Conservation (phyloP, 2,888 invertebrate species). For the Cryptus armator region DNA sequence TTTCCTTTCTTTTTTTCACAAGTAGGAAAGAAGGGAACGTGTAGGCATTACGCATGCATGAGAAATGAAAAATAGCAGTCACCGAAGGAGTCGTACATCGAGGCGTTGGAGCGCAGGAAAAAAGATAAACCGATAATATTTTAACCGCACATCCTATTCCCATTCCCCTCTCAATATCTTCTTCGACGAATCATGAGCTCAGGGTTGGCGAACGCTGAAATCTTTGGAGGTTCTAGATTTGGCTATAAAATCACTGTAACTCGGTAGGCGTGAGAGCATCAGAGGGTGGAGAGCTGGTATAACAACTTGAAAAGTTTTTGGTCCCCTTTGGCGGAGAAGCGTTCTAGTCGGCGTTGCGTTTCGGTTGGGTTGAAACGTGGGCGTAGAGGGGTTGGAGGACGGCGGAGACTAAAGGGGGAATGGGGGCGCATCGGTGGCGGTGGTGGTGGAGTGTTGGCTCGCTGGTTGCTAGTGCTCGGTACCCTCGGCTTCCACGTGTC, state of each 20-base stretch:
- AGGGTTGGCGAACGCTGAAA: slow-evolving; percentile 41
- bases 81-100: neutral
- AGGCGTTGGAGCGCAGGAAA: neutral
- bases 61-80: slow-evolving; percentile 25
- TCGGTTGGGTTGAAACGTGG: slow-evolving; percentile 49
- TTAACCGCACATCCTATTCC: slow-evolving; percentile 18
- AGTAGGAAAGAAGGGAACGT: neutral
- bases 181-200: slow-evolving; percentile 22
- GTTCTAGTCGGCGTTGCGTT: slow-evolving; percentile 45
- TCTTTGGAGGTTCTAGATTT: slow-evolving; percentile 56
- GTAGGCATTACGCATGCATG: slow-evolving; percentile 31
- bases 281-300: slow-evolving; percentile 58
- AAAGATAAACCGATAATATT: slow-evolving; percentile 27
- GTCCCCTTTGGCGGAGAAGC: slow-evolving; percentile 64
- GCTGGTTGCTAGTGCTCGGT: slow-evolving; percentile 44
- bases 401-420: slow-evolving; percentile 27
- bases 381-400: slow-evolving; percentile 50
- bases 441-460: slow-evolving; percentile 38
- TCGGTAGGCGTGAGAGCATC: slow-evolving; percentile 50
- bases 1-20: slow-evolving; percentile 1
- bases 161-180: slow-evolving; percentile 46
- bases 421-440: neutral
- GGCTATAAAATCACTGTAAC: slow-evolving; percentile 70
- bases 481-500: slow-evolving; percentile 70
- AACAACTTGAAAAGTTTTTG: slow-evolving; percentile 73